Conservation (phyloP, 2,113 vertebrate species). For the Oceanodroma tethys region DNA sequence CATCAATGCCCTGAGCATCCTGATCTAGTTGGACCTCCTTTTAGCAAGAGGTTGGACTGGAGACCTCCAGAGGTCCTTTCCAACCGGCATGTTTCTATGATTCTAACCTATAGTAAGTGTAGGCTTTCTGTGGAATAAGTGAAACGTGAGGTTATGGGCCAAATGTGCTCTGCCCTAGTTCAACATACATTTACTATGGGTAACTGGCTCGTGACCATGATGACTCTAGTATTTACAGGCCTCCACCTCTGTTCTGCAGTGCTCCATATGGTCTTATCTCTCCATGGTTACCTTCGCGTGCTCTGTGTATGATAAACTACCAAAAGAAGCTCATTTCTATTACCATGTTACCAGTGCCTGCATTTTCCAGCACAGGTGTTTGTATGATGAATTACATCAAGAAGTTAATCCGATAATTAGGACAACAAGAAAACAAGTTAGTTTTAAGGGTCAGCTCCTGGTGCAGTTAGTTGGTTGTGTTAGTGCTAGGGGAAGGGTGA, state of each 20-base stretch:
- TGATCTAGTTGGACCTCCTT: not conserved
- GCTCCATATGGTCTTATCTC: not conserved
- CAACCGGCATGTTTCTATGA: not conserved
- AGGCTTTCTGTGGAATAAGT: not conserved
- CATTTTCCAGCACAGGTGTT: not conserved
- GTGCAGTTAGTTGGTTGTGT: not conserved
- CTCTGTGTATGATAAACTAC: not conserved
- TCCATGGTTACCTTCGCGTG: not conserved
- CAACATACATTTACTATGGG: no score
- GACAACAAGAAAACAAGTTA: not conserved
- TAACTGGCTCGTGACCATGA: not conserved
- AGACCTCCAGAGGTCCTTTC: not conserved
- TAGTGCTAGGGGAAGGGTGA: not conserved
- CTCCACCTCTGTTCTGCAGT: not conserved
- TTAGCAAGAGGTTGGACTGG: not conserved
- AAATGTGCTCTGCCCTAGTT: not conserved
- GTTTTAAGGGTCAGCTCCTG: not conserved
- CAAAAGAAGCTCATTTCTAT: not conserved
- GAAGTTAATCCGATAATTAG: not conserved
- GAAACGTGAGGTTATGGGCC: fast-evolving
- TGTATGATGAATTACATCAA: not conserved
- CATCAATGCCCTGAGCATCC: not conserved
- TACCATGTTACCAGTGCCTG: fast-evolving
- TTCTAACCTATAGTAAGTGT: fast-evolving
- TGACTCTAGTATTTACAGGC: not conserved